Percentiles rank a stretch among this genome's conserved stretches.
Conservation (phyloP, 2,797 vertebrate species). For the Anableps anableps region DNA sequence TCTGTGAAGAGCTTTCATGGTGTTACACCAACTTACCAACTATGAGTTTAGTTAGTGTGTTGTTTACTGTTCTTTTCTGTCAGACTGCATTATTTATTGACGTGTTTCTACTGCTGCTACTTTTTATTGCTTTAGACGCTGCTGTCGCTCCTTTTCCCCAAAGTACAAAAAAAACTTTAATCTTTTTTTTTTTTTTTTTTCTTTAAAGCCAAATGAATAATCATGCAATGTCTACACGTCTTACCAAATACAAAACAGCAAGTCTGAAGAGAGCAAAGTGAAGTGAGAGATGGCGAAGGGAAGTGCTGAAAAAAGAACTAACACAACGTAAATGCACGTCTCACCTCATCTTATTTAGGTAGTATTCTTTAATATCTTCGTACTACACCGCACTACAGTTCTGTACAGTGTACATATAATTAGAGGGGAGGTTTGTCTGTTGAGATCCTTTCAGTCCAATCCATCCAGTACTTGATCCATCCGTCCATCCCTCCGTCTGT, state of each 20-base stretch:
- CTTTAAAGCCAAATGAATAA: conserved; percentile 80
- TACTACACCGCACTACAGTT: conserved; percentile 37
- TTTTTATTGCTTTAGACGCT: conserved; percentile 81
- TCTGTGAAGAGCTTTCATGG: conserved; percentile 75
- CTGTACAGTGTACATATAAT: conserved; percentile 41
- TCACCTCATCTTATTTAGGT: conserved; percentile 40
- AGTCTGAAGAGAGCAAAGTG: conserved; percentile 58
- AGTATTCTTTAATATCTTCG: background rate
- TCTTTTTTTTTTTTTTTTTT: conserved; percentile 52
- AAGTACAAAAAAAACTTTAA: conserved; percentile 76
- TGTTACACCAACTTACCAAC: conserved; percentile 69
- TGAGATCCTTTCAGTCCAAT: conserved; percentile 55
- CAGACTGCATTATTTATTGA: conserved; percentile 80
- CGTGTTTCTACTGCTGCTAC: conserved; percentile 76
- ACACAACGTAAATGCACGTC: conserved; percentile 35
- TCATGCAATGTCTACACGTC: conserved; percentile 78
- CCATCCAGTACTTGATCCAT: conserved; percentile 41
- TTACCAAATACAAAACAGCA: conserved; percentile 81
- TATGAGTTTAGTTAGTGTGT: conserved; percentile 59
- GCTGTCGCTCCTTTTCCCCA: conserved; percentile 79
- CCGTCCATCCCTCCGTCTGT: conserved; percentile 57
- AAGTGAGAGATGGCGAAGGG: conserved; percentile 33
- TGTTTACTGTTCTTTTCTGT: conserved; percentile 56
- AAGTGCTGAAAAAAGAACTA: conserved; percentile 37
- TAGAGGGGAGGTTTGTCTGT: conserved; percentile 65